Base-by-base conservation (phyloP, 2,888 invertebrate species). In the Brachyptera putata region DNA sequence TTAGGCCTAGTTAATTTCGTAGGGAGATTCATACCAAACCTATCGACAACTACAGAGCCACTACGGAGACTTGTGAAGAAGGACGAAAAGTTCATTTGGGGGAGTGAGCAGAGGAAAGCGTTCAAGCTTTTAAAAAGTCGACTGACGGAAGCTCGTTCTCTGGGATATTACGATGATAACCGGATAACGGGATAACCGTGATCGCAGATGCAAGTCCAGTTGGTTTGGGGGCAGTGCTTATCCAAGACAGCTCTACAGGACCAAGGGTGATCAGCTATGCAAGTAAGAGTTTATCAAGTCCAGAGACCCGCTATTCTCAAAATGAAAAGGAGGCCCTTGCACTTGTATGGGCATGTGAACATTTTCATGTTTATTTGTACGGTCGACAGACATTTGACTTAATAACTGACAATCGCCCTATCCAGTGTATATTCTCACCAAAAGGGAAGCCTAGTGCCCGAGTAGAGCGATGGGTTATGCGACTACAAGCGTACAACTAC, bases 211-310 rank as follows among this genome's bases (percentile, higher is more conserved):
- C 71, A 13, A 71, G 70, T 30, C 70, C 71, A 3, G 70, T 71
- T 2, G 70, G 66, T 1, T 37, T 72, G 7, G 71, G 72, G 4
- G 69, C 66, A 1, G 69, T 72, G 3, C 56, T 73, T 11, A 67
- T 68, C 13, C 72, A 73, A 60, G 60, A 61, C 3, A 57, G 66
- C 18, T 7, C 60, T 0, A 63, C 63, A 24, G 68, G 65, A 0
- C 65, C 65, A 24, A 62, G 69, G 63, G 65, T 76, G 2, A 73
- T 76, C 26, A 68, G 69, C 1, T 75, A 72, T 64, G 74, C 73
- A 0, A 75, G 72, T 50, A 68, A 66, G 65, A n/a, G n/a, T n/a
- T n/a, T n/a, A n/a, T n/a, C n/a, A n/a, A n/a, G n/a, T n/a, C n/a
- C n/a, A n/a, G n/a, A n/a, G n/a, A n/a, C n/a, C n/a, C n/a, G n/a